Evolutionary conservation across 2,113 vertebrate genomes (phyloP).

Genomic region (Andinoacara biseriatus): DNA sequence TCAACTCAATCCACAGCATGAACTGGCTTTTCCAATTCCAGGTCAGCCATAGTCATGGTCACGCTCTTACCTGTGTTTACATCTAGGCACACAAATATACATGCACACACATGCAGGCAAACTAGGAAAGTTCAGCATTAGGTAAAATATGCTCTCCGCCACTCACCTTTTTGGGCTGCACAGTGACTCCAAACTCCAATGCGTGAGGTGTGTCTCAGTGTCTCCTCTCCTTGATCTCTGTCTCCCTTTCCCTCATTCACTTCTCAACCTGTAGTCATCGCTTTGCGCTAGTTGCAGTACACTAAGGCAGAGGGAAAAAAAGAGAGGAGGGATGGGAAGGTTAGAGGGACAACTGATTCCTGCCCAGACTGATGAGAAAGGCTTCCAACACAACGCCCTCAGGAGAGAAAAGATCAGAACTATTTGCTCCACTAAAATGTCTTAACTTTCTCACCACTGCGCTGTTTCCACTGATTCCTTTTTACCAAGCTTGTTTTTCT

Average conservation of each 20-base stretch:
- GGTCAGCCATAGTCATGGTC: conserved; percentile 24
- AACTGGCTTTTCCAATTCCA: conserved; percentile 34
- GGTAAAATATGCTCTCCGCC: conserved; percentile 36
- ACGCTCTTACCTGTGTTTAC: conserved; percentile 39
- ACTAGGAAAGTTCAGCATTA: conserved; percentile 32
- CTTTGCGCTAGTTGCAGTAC: conserved; percentile 72
- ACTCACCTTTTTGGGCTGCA: conserved; percentile 76
- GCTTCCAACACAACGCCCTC: conserved; percentile 62
- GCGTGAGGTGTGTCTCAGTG: conserved; percentile 62
- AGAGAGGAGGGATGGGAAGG: conserved; percentile 56
- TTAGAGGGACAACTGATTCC: conserved; percentile 71
- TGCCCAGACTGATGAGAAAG: conserved; percentile 75
- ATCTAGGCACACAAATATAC: conserved; percentile 11
- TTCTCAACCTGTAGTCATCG: conserved; percentile 78
- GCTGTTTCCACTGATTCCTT: conserved; percentile 48
- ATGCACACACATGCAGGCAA: conserved; percentile 37
- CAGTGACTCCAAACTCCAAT: conserved; percentile 74
- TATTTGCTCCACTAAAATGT: conserved; percentile 35
- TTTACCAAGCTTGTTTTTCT: conserved; percentile 24
- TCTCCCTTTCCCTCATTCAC: conserved; percentile 67
- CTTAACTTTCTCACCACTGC: conserved; percentile 44
- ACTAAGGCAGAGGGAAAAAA: conserved; percentile 53
- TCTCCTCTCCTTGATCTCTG: conserved; percentile 57
- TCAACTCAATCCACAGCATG: conserved; percentile 23
- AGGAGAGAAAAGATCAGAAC: conserved; percentile 61